Base-by-base conservation (phyloP, 2,113 vertebrate genomes). In the Brachyhypopomus gauderio region DNA sequence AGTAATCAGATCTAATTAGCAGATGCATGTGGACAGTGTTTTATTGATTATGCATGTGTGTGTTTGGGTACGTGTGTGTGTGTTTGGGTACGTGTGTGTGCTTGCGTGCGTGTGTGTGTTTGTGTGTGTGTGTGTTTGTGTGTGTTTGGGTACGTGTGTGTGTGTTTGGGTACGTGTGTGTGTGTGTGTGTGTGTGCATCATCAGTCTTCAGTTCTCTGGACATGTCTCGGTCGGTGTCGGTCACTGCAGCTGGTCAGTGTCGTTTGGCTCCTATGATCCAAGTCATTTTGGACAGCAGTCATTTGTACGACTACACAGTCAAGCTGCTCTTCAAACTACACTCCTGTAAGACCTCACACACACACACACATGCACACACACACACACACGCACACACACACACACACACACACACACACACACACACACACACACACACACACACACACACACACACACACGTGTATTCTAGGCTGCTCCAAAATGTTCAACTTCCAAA, bases 321-420 rank as follows among this genome's bases (percentile, higher is more conserved):
- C 88, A 99, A 98, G 88, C 95, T 99, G 64, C 96, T 99, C 87
- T 99, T 99, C 91, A 99, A 98, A 87, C 95, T 99, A 23, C 97
- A 99, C 86, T 98, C 97, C 86, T 99, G 98, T 99, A 89, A 98
- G 62, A n/a, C 58, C 64, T 79, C 76, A 62, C 64, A 16, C 34
- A 45, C 30, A 60, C 60, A 71, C 36, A 60, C n/a, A 45, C 56
- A 63, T 20, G 20, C 62, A 8, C 63, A 19, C 60, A 4, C 36
- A 27, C 17, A n/a, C n/a, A n/a, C n/a, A n/a, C n/a, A 72, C 48
- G 4, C 23, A 59, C 11, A 25, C 60, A 0, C 16, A 19, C 22
- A 12, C 58, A 63, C 75, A 23, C 9, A n/a, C 56, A n/a, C 9
- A 30, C 72, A n/a, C 48, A 20, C 11, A 0, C 55, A 3, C 3